phyloP scores from a whole-genome alignment of 2,113 vertebrate species.

The Gila orcuttii region DNA sequence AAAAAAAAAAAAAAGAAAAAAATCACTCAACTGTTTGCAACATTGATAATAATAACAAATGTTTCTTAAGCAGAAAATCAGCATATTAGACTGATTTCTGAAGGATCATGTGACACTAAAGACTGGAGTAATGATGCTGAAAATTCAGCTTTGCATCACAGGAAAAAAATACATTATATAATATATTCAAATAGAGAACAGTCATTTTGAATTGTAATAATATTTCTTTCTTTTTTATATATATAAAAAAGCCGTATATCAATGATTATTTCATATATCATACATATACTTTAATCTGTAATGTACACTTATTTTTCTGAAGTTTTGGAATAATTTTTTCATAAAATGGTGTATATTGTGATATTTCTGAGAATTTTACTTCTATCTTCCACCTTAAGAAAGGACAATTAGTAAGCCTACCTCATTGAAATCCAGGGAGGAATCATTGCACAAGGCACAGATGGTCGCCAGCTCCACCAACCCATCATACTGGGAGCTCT shows the following conservation, averaged over 20 bases:
- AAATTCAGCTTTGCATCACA: background rate
- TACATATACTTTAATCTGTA: too few species aligned
- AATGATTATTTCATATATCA: too few species aligned
- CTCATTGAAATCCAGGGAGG: constrained; percentile 97
- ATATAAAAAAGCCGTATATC: too few species aligned
- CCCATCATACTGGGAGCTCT: constrained; percentile 84
- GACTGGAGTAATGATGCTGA: background rate
- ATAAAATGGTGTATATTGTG: too few species aligned
- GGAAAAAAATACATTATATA: background rate
- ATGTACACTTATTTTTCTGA: too few species aligned
- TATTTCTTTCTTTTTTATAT: too few species aligned
- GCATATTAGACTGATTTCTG: background rate
- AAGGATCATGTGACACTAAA: background rate
- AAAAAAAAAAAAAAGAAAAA: too few species aligned
- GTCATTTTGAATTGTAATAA: too few species aligned
- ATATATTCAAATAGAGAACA: background rate
- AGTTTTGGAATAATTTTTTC: too few species aligned
- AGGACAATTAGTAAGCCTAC: constrained; percentile 67
- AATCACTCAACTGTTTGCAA: background rate
- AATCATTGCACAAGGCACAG: constrained; percentile 97
- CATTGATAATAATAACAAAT: background rate
- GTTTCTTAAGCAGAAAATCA: background rate
- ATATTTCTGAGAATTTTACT: background rate
- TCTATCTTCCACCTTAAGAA: background rate
- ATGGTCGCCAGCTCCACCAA: constrained; percentile 95